Evolutionary conservation across 2,888 invertebrate species (phyloP).

Genomic region (Eilema depressum): DNA sequence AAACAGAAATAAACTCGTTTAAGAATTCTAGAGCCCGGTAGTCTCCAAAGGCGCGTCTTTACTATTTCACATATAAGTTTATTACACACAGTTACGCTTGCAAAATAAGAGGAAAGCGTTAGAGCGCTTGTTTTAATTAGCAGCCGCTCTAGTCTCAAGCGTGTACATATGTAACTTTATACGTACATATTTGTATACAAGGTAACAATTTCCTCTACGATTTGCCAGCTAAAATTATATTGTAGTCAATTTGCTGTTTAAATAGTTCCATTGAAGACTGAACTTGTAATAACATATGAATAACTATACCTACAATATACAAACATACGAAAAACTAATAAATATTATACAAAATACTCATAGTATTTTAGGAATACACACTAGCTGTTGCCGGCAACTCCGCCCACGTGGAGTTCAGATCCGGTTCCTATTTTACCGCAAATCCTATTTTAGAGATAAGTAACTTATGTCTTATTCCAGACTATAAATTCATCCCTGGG

Average conservation of each 20-base stretch:
- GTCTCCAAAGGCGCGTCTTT: constrained; percentile 40
- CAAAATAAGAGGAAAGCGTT: constrained; percentile 48
- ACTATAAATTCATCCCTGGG: too few species aligned
- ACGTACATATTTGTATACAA: constrained; percentile 33
- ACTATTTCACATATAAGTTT: constrained; percentile 44
- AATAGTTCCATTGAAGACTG: constrained; percentile 5
- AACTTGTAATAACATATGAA: constrained; percentile 7
- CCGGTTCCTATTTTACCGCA: too few species aligned
- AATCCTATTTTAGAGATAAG: too few species aligned
- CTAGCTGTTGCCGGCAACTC: too few species aligned
- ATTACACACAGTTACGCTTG: constrained; percentile 37
- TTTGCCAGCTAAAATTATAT: constrained; percentile 16
- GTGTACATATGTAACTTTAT: constrained; percentile 37
- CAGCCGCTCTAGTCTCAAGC: constrained; percentile 38
- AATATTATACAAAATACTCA: too few species aligned
- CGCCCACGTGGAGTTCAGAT: too few species aligned
- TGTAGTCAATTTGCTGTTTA: constrained; percentile 15
- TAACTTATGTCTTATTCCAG: too few species aligned
- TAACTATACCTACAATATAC: too few species aligned
- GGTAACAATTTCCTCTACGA: constrained; percentile 37
- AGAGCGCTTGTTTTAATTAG: constrained; percentile 53
- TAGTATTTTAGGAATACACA: too few species aligned
- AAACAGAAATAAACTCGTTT: constrained; percentile 44
- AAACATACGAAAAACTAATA: too few species aligned
- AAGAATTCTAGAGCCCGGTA: constrained; percentile 26